Evolutionary conservation across 2,113 vertebrate genomes (phyloP), one percentile per base, ranked within the genome.

Genomic region (Numida meleagris): DNA sequence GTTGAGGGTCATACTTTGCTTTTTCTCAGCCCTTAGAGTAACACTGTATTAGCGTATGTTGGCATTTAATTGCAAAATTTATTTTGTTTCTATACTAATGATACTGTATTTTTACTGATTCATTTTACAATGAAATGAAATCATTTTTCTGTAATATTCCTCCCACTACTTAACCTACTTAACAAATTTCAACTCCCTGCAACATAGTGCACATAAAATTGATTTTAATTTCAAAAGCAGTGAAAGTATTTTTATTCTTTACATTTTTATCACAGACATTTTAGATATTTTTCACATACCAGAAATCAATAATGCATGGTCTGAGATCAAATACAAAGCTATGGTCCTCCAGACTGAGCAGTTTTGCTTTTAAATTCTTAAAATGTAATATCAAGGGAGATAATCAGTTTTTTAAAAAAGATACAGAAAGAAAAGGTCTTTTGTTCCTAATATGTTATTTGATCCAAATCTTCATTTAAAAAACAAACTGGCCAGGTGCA

Each of bases 261-360:
- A 40, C 19, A 82, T 93, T 94, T 96, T 94, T 85, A 83, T 86
- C 90, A 46, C 21, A 94, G 63, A 65, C 24, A 81, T 94, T 96
- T 94, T 62, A 89, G 72, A 82, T 76, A 79, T 79, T 73, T 92
- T 80, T 88, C 68, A 78, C 36, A 62, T 68, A 24, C 51, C 40
- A 16, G 33, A 75, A 93, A 96, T 96, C 87, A 93, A 94, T 96
- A 96, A 96, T 89, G 48, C 48, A 88, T 96, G 34, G 27, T 55
- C 65, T 76, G 66, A 89, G 74, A 96, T 95, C 71, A 93, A 93
- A 90, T 72, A 93, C 42, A 78, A 91, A 87, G 45, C 34, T 90
- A 40, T 34, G 14, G 78, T 59, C 48, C 38, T 82, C 55, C 77
- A 71, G 51, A 94, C 53, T 33, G 62, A 89, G 67, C 7, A 72